Conservation (phyloP, 1,140 invertebrate genomes). For the Phthorimaea operculella region DNA sequence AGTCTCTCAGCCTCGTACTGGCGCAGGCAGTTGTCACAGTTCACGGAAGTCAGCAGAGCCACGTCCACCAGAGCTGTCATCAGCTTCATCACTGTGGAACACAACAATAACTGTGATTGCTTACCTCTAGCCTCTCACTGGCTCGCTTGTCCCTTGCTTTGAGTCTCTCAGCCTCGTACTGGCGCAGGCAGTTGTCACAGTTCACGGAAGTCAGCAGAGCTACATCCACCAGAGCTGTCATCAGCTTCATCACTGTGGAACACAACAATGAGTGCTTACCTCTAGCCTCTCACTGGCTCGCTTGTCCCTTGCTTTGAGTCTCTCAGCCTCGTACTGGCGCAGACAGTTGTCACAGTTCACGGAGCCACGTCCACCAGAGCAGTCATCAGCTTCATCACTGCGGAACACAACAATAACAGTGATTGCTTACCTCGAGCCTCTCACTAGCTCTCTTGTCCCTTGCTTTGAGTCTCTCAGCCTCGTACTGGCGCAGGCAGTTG, state of each 20-base stretch:
- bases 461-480: constrained; percentile 93
- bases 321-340: constrained; percentile 97
- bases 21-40: too few relatives aligned
- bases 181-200: constrained; percentile 96
- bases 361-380: too few relatives aligned
- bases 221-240: constrained; percentile 98
- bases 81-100: too few relatives aligned
- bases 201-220: constrained; percentile 95
- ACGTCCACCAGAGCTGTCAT: too few relatives aligned
- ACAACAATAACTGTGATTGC: too few relatives aligned
- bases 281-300: constrained; percentile 88
- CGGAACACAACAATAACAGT: too few relatives aligned
- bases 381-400: too few relatives aligned
- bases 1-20: constrained; percentile 97
- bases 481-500: constrained; percentile 97
- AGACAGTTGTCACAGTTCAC: too few relatives aligned
- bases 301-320: constrained; percentile 83
- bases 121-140: constrained; percentile 90
- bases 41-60: too few relatives aligned
- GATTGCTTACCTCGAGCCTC: constrained; percentile 91
- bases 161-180: constrained; percentile 97
- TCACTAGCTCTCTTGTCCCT: constrained; percentile 79
- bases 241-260: constrained; percentile 99
- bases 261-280: too few relatives aligned
- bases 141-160: constrained; percentile 79